These are phyloP conservation scores for Drosophila setosimentum DNA, from an alignment of 2,888 invertebrate genomes.

Conservation along the genomic window DNA sequence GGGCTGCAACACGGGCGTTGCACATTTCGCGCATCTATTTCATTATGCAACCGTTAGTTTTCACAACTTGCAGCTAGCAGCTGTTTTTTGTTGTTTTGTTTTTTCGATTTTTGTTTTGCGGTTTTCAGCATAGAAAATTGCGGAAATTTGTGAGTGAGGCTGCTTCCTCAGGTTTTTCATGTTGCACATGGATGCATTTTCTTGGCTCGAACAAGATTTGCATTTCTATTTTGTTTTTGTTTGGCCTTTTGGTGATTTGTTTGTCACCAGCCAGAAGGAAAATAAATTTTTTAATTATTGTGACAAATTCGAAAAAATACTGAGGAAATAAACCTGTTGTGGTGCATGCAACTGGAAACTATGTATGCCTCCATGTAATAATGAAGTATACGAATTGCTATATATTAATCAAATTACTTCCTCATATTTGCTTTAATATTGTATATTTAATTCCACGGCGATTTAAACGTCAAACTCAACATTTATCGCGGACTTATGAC, in stretches of 20 bases:
- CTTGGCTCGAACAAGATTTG: constrained; percentile 61
- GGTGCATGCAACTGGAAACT: constrained; percentile 19
- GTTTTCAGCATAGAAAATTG: constrained; percentile 63
- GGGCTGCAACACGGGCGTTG: constrained; percentile 54
- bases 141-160: constrained; percentile 59
- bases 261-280: constrained; percentile 28
- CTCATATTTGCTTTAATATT: constrained; percentile 42
- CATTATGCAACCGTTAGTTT: constrained; percentile 75
- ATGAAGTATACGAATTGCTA: constrained; percentile 38
- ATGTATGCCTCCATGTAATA: background rate
- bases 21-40: constrained; percentile 80
- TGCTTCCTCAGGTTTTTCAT: constrained; percentile 41
- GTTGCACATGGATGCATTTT: constrained; percentile 74
- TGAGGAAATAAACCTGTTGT: constrained; percentile 72
- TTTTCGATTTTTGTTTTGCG: constrained; percentile 48
- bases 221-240: constrained; percentile 54
- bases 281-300: constrained; percentile 67
- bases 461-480: constrained; percentile 46
- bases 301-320: constrained; percentile 70
- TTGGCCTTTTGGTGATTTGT: constrained; percentile 15
- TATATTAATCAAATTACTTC: constrained; percentile 68
- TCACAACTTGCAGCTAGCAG: constrained; percentile 61
- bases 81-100: constrained; percentile 24
- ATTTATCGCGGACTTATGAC: constrained; percentile 35
- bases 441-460: constrained; percentile 46